Conservation (phyloP, 2,888 invertebrate species). For the Hoplodrina ambigua region DNA sequence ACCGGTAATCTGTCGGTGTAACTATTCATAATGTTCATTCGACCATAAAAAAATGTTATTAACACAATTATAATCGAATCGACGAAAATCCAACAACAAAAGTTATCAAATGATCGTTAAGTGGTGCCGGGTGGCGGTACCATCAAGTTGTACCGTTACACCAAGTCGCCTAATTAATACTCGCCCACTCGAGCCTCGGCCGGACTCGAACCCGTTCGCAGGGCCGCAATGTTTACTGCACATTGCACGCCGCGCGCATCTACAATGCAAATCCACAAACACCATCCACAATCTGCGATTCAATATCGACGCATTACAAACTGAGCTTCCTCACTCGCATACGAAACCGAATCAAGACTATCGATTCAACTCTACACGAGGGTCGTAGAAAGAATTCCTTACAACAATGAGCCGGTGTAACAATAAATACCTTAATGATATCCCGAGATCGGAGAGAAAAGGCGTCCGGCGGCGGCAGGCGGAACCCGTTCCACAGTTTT, state of each 20-base stretch:
- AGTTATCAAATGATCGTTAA: conserved; percentile 84
- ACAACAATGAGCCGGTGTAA: conserved; percentile 90
- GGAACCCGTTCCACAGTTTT: conserved; percentile 85
- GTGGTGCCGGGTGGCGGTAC: conserved; percentile 69
- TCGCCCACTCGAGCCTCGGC: conserved; percentile 77
- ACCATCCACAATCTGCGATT: conserved; percentile 81
- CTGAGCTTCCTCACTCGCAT: conserved; percentile 71
- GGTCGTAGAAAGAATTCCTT: conserved; percentile 88
- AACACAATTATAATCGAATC: conserved; percentile 77
- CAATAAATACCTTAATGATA: conserved; percentile 91
- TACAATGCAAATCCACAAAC: conserved; percentile 87
- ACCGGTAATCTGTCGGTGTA: conserved; percentile 67
- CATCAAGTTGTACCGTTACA: conserved; percentile 77
- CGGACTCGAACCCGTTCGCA: conserved; percentile 79
- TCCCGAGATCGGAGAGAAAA: conserved; percentile 88
- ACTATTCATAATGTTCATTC: conserved; percentile 64
- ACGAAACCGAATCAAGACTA: conserved; percentile 80
- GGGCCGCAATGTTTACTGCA: conserved; percentile 74
- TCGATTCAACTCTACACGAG: conserved; percentile 87
- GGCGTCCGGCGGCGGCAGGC: conserved; percentile 86
- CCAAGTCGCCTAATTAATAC: conserved; percentile 84
- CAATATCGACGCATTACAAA: conserved; percentile 78
- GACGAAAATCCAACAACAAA: conserved; percentile 76
- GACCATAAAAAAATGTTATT: conserved; percentile 70
- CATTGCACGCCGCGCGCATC: conserved; percentile 81